Percentiles rank a stretch among this genome's conserved stretches.
phyloP scores from a whole-genome alignment of 37 sponge, comb jelly and placozoan species.

The Spongilla lacustris region DNA sequence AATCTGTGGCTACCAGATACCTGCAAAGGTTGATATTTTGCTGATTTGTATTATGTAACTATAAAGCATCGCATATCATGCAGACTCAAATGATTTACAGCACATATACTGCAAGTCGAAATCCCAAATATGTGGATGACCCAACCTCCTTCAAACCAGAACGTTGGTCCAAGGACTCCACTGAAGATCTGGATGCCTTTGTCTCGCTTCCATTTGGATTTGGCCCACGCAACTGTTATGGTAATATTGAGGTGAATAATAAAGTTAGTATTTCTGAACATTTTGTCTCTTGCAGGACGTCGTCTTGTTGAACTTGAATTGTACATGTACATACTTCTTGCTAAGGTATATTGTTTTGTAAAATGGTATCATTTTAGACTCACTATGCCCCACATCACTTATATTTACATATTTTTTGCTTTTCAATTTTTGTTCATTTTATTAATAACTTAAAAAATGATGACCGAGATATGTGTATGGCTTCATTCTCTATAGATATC shows the following conservation, averaged over 20 bases:
- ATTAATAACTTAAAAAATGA: too few species aligned
- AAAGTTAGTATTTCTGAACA: background rate
- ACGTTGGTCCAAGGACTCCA: constrained; percentile 25
- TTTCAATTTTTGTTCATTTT: too few species aligned
- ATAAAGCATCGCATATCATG: background rate
- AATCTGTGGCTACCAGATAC: constrained; percentile 34
- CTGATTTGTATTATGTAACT: background rate
- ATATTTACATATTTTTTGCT: too few species aligned
- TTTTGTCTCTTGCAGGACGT: background rate
- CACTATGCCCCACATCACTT: too few species aligned
- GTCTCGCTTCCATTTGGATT: constrained; percentile 32
- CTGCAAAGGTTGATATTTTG: constrained; percentile 26
- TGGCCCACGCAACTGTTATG: constrained; percentile 8
- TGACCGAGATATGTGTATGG: background rate
- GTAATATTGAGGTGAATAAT: background rate
- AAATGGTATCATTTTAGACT: too few species aligned
- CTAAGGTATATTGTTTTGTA: too few species aligned
- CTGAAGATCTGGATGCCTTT: constrained; percentile 15
- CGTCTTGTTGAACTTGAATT: background rate
- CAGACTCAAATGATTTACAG: background rate
- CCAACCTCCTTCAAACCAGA: constrained; percentile 40
- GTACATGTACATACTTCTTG: background rate
- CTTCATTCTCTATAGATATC: background rate
- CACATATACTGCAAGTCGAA: background rate
- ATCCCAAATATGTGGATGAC: constrained; percentile 7